A percentile compares a stretch with the other conserved stretches of the same genome.
Conservation (phyloP, 64 coral and sea anemone genomes). For the Montipora sp. region DNA sequence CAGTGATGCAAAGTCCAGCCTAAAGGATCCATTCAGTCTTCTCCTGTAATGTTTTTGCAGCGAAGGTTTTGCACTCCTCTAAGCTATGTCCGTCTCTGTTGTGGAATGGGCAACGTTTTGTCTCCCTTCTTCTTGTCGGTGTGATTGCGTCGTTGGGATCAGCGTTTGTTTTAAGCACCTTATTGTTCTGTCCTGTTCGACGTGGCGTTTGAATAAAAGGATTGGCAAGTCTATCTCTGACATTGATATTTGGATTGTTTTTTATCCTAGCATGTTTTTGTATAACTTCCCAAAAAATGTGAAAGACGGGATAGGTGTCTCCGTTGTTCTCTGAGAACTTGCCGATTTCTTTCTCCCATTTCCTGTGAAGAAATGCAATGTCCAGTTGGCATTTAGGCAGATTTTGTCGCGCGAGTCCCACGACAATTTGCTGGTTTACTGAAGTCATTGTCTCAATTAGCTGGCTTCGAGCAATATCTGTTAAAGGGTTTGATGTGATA, state of each 20-base stretch:
- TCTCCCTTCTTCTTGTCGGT: background rate
- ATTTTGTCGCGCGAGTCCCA: background rate
- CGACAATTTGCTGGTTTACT: constrained; percentile 11
- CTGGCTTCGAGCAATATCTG: background rate
- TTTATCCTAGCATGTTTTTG: constrained; percentile 68
- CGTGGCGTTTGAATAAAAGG: background rate
- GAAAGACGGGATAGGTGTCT: constrained; percentile 41
- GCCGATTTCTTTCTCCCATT: constrained; percentile 47
- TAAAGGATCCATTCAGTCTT: constrained; percentile 56
- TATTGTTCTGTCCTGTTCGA: background rate
- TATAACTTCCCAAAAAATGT: constrained; percentile 13
- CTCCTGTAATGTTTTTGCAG: constrained; percentile 68
- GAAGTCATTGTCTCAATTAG: constrained; percentile 14
- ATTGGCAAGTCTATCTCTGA: background rate
- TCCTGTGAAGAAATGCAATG: constrained; percentile 2
- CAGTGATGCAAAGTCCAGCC: constrained; percentile 68
- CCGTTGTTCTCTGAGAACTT: background rate
- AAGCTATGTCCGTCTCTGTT: constrained; percentile 52
- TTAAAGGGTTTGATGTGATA: background rate
- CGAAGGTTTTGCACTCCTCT: constrained; percentile 69
- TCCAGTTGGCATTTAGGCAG: constrained; percentile 50
- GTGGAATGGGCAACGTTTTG: constrained; percentile 69
- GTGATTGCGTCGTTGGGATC: background rate
- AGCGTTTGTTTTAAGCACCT: background rate
- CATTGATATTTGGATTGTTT: constrained; percentile 75